These are phyloP conservation scores for Trichogramma dendrolimi DNA, from an alignment of 2,888 invertebrate genomes.

Conservation along the genomic window DNA sequence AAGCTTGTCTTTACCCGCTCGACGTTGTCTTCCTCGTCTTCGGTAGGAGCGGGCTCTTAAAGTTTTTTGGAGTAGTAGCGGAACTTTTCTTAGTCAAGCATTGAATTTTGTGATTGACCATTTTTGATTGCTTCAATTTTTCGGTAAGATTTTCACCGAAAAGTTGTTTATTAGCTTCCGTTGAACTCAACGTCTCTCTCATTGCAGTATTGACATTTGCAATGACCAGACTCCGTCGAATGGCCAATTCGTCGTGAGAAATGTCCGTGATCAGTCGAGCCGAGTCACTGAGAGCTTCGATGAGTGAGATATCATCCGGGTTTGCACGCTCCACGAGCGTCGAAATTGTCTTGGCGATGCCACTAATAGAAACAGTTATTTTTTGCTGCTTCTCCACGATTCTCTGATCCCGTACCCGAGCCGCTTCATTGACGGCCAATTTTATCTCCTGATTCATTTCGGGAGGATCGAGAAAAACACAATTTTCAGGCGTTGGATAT, in stretches of 20 bases:
- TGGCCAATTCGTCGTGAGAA: not conserved
- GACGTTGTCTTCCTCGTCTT: no score
- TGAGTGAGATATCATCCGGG: not conserved
- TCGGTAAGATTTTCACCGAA: not conserved
- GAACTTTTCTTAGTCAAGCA: no score
- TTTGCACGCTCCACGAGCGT: not conserved
- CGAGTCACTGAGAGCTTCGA: not conserved
- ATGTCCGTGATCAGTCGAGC: not conserved
- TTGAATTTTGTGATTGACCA: no score
- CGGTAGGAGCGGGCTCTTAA: no score
- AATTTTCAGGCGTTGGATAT: no score
- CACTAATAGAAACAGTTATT: not conserved
- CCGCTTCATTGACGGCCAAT: not conserved
- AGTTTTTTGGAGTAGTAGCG: no score
- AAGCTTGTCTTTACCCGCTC: no score
- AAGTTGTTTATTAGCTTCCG: not conserved
- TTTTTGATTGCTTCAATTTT: no score
- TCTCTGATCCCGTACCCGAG: not conserved
- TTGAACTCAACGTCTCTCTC: not conserved
- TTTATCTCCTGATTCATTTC: no score
- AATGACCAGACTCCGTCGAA: not conserved
- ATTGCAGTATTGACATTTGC: not conserved
- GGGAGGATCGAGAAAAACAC: no score
- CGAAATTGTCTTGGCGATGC: not conserved
- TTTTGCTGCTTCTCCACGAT: not conserved